Base-by-base conservation (phyloP, 1,140 invertebrate genomes). In the Aphidius ervi region DNA sequence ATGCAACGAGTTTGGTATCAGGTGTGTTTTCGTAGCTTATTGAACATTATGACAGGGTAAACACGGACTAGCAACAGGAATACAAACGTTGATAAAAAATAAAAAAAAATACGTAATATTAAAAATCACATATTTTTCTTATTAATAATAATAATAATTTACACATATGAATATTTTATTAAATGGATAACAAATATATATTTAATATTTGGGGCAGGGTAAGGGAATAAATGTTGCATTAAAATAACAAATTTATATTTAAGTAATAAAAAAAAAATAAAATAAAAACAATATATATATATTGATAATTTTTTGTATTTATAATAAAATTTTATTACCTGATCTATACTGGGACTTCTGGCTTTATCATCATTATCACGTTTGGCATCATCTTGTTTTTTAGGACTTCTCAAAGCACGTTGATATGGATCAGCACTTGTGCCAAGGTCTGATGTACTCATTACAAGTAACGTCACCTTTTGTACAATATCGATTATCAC, bases 401-500 rank as follows among this genome's bases (percentile, higher is more conserved):
- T 94, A 1, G 92, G 93, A 69, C 91, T 94, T 53, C 91, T 84
- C 49, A 93, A 87, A 47, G 88, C 88, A 65, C 92, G 83, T 31
- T 92, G 92, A 78, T 93, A 95, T 23, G 93, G 93, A 81, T 97
- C 94, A 74, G 83, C 86, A 42, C 83, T 82, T 59, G 92, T 92
- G 82, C 97, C 97, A 64, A 98, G 85, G 78, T 97, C 93, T 63
- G 87, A 83, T 63, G 90, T 89, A 64, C 86, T 87, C 71, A 93
- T 83, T 78, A 94, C 95, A 65, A 95, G 82, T 65, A 98, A 84
- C 78, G 91, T 90, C 61, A 87, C 86, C 82, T 93, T 94, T 79
- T 97, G 94, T 71, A 95, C 85, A 77, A 94, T 90, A 83, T 99
- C 96, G 69, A 98, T 87, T 78, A 98, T 89, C 70, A 95, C 94